These are phyloP conservation scores for Lasioglossum marginatum DNA, from an alignment of 2,888 invertebrate species.

Conservation along the genomic window DNA sequence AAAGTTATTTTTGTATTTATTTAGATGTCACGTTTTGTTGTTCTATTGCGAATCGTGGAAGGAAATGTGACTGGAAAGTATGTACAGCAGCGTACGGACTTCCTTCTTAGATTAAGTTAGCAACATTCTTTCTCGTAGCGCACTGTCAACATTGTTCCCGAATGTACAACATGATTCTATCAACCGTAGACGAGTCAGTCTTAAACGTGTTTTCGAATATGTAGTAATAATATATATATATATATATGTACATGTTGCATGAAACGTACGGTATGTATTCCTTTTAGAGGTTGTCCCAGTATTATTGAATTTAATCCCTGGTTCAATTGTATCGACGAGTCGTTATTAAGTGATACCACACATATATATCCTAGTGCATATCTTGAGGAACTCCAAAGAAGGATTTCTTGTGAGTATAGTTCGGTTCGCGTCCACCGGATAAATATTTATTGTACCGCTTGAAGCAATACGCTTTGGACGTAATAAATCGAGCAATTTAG, in stretches of 20 bases:
- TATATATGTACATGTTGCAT: conserved; percentile 3
- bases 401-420: not conserved
- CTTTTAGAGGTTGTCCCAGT: not conserved
- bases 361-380: not conserved
- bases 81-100: not conserved
- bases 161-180: not conserved
- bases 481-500: conserved; percentile 10
- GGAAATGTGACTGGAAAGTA: not conserved
- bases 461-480: not conserved
- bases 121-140: not conserved
- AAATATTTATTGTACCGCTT: conserved; percentile 15
- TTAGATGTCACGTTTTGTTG: not conserved
- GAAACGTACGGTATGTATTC: not conserved
- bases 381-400: not conserved
- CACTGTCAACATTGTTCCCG: not conserved
- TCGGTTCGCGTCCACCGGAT: not conserved
- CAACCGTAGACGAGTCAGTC: not conserved
- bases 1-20: not conserved
- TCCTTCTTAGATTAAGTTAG: not conserved
- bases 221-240: not conserved
- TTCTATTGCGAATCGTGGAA: not conserved
- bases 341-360: not conserved
- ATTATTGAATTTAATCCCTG: not conserved
- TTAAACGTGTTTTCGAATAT: not conserved
- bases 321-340: not conserved